phyloP scores from a whole-genome alignment of 2,888 invertebrate genomes.

The Protophormia terraenovae region DNA sequence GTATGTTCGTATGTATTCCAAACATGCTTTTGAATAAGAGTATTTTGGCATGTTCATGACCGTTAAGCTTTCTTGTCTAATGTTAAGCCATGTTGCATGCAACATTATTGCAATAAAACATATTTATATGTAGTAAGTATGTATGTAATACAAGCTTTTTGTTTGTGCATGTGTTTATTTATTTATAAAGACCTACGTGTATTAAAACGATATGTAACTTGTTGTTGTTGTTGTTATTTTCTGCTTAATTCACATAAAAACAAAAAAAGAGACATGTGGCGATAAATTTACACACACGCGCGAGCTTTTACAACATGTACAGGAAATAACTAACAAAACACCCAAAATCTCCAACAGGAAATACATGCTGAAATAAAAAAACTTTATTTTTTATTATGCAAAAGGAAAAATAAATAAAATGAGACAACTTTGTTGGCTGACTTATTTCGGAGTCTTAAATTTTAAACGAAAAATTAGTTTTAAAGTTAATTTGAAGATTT shows the following conservation, averaged over 20 bases:
- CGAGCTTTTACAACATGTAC: background rate
- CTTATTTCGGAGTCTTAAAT: background rate
- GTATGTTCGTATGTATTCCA: background rate
- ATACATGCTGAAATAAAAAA: background rate
- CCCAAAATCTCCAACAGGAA: background rate
- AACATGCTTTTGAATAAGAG: constrained; percentile 9
- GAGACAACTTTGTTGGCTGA: background rate
- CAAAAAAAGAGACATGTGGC: background rate
- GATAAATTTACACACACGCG: constrained; percentile 34
- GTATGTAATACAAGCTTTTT: background rate
- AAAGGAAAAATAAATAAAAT: constrained; percentile 11
- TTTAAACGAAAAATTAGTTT: background rate
- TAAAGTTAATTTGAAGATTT: no score
- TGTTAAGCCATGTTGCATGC: constrained; percentile 54
- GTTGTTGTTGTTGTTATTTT: background rate
- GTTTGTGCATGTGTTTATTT: background rate
- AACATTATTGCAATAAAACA: constrained; percentile 43
- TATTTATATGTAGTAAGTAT: background rate
- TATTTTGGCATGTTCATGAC: constrained; percentile 47
- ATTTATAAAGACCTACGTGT: constrained; percentile 1
- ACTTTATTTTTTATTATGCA: background rate
- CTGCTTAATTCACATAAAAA: background rate
- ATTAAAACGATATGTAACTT: constrained; percentile 1
- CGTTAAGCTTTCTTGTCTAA: constrained; percentile 56
- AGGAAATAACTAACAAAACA: no score